Evolutionary conservation across 53 echinoderm and acorn worm genomes (phyloP).

Genomic region (Patiria pectinifera): DNA sequence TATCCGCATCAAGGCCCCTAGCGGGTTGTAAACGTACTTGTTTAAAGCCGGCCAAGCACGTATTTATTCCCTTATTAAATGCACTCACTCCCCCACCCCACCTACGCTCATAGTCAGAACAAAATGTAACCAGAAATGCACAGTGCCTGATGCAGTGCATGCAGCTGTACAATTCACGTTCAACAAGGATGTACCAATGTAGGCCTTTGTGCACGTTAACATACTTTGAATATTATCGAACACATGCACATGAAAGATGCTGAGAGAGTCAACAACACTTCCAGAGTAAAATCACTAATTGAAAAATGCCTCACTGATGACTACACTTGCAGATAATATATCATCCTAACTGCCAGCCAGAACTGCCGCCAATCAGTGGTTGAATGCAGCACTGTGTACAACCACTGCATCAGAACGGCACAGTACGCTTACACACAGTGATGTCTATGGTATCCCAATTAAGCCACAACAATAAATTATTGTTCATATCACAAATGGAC

Average conservation of each 20-base stretch:
- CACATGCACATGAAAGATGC: not conserved
- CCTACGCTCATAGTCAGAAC: too few relatives aligned
- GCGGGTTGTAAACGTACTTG: not conserved
- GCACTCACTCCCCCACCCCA: too few relatives aligned
- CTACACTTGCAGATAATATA: not conserved
- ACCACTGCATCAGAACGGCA: not conserved
- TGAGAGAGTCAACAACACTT: not conserved
- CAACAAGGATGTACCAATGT: too few relatives aligned
- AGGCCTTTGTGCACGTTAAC: too few relatives aligned
- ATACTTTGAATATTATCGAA: too few relatives aligned
- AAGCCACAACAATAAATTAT: conserved; percentile 54
- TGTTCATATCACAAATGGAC: conserved; percentile 33
- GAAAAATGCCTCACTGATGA: conserved; percentile 35
- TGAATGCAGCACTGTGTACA: not conserved
- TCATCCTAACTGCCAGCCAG: not conserved
- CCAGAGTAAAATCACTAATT: not conserved
- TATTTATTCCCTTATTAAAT: too few relatives aligned
- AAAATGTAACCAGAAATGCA: too few relatives aligned
- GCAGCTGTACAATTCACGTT: too few relatives aligned
- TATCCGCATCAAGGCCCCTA: too few relatives aligned
- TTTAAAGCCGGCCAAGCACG: too few relatives aligned
- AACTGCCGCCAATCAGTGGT: not conserved
- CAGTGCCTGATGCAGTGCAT: too few relatives aligned
- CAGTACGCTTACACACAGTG: not conserved
- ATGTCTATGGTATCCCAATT: not conserved